These are phyloP conservation scores for Nemopilema nomurai DNA, from an alignment of 30 jellyfish, hydroid and myxozoan species.

Conservation along the genomic window DNA sequence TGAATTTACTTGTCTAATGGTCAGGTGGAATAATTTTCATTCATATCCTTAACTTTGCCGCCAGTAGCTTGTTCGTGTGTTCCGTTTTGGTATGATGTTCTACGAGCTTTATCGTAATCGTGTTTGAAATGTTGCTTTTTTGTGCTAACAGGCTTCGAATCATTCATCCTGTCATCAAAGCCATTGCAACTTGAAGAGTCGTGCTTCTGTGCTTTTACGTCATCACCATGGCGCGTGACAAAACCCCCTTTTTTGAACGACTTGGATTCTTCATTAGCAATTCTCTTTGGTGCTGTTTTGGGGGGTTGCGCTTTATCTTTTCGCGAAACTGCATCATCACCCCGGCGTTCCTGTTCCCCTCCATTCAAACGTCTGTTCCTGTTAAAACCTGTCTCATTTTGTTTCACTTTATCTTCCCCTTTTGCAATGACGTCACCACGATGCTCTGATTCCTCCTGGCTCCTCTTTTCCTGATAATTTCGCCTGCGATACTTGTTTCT, in stretches of 20 bases:
- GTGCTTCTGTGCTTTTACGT: background rate
- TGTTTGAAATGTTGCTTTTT: background rate
- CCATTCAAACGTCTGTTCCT: background rate
- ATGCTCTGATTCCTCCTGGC: background rate
- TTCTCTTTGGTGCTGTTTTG: background rate
- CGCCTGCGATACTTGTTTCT: background rate
- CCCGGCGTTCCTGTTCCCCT: background rate
- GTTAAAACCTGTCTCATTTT: background rate
- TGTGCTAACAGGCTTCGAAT: background rate
- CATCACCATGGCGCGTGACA: background rate
- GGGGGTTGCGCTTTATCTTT: background rate
- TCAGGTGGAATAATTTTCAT: background rate
- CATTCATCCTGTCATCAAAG: background rate
- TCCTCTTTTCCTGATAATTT: background rate
- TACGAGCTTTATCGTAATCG: background rate
- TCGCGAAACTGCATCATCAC: background rate
- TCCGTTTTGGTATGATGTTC: background rate
- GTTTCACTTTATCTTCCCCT: background rate
- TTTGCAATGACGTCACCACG: background rate
- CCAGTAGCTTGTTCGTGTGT: background rate
- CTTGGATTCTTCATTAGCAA: background rate
- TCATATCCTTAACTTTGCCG: background rate
- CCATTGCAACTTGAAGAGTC: background rate
- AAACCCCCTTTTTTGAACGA: background rate
- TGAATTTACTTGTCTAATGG: background rate